Percentiles rank a stretch among this genome's conserved stretches.
Evolutionary conservation across 2,797 vertebrate genomes (phyloP).

Genomic region (Glyptemys insculpta): DNA sequence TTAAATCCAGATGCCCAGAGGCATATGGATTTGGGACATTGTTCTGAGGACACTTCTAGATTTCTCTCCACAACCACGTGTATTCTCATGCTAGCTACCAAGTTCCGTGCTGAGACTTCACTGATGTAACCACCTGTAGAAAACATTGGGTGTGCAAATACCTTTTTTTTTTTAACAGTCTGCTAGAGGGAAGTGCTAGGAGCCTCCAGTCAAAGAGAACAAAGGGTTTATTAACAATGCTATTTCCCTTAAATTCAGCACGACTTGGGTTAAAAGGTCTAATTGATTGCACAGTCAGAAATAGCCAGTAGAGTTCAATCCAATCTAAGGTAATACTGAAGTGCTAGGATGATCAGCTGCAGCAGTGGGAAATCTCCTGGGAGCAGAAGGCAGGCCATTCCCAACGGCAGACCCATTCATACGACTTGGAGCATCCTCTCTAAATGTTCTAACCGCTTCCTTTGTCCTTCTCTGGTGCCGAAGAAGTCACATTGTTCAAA

Average conservation of each 20-base stretch:
- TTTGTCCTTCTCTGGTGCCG: background rate
- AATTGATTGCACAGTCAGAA: background rate
- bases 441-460: background rate
- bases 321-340: background rate
- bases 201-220: no score
- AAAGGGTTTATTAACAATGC: background rate
- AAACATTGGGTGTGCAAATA: background rate
- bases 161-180: background rate
- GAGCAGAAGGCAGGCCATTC: background rate
- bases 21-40: background rate
- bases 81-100: no score
- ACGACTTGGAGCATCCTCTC: background rate
- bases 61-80: background rate
- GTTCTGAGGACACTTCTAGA: background rate
- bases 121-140: no score
- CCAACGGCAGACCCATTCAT: rapidly evolving
- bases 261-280: background rate
- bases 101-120: background rate
- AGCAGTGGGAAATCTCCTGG: background rate
- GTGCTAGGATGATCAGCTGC: background rate
- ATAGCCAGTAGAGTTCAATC: background rate
- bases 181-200: background rate
- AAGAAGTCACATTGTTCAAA: background rate
- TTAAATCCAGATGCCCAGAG: background rate
- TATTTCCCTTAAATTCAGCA: background rate